Evolutionary conservation across 2,888 invertebrate species (phyloP).

Genomic region (Harmothoe impar): DNA sequence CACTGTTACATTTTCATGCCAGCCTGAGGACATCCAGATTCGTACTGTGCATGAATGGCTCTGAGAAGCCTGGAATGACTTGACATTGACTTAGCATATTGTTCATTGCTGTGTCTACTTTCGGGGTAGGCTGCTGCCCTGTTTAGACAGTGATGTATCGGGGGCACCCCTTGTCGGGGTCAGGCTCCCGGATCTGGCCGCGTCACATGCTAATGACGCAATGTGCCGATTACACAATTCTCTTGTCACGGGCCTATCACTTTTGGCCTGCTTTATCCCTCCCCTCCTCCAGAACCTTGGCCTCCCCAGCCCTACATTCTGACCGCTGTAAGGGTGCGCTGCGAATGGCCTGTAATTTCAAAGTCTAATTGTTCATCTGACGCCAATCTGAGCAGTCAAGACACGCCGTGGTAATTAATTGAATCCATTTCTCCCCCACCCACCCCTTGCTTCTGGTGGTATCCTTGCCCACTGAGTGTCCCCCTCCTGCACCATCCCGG

Average conservation of each 20-base stretch:
- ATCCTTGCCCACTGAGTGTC: neutral
- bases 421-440: conserved; percentile 26
- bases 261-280: neutral
- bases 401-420: conserved; percentile 31
- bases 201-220: conserved; percentile 46
- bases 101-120: neutral
- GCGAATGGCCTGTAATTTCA: neutral
- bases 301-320: neutral
- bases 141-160: conserved; percentile 1
- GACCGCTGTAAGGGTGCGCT: too few relatives aligned
- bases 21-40: neutral
- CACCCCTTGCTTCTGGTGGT: neutral
- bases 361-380: conserved; percentile 38
- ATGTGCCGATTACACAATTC: conserved; percentile 48
- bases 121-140: neutral
- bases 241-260: conserved; percentile 1
- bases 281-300: neutral
- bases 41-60: neutral
- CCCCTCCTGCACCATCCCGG: neutral
- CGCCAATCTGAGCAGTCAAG: conserved; percentile 38
- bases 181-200: conserved; percentile 22
- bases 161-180: neutral
- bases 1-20: neutral
- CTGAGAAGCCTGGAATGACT: neutral
- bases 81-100: neutral